Evolutionary conservation across 2,888 invertebrate genomes (phyloP).

Genomic region (Hoplodrina ambigua): DNA sequence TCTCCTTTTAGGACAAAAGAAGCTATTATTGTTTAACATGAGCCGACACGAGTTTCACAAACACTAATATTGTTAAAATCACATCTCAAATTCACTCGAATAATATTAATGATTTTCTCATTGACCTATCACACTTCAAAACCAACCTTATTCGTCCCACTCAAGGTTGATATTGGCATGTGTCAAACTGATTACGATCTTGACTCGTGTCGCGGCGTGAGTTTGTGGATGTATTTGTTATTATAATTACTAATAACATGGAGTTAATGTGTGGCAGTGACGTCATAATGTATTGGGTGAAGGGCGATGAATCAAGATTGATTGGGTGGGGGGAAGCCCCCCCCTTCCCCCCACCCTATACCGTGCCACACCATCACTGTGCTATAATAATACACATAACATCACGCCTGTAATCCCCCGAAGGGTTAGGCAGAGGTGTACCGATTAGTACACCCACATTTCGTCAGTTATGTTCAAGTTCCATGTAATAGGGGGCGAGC

Average conservation of each 20-base stretch:
- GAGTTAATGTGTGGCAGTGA: slow-evolving; percentile 30
- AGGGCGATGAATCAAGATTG: slow-evolving; percentile 11
- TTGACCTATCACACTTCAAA: not conserved
- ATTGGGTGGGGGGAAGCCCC: not conserved
- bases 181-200: slow-evolving; percentile 6
- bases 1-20: too few species aligned
- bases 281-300: slow-evolving; percentile 27
- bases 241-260: slow-evolving; percentile 41
- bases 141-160: rapidly evolving
- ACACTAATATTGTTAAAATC: slow-evolving; percentile 10
- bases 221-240: slow-evolving; percentile 40
- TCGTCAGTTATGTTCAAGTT: too few species aligned
- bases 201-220: slow-evolving; percentile 22
- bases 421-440: too few species aligned
- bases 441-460: too few species aligned
- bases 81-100: slow-evolving; percentile 23
- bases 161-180: slow-evolving; percentile 5
- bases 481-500: too few species aligned
- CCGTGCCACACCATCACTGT: too few species aligned
- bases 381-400: too few species aligned
- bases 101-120: slow-evolving; percentile 18
- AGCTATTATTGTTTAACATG: too few species aligned
- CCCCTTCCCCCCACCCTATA: too few species aligned
- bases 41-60: slow-evolving; percentile 3
- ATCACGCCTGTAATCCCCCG: too few species aligned